Evolutionary conservation across 64 coral and sea anemone genomes (phyloP).

Genomic region (Stylophora pistillata): DNA sequence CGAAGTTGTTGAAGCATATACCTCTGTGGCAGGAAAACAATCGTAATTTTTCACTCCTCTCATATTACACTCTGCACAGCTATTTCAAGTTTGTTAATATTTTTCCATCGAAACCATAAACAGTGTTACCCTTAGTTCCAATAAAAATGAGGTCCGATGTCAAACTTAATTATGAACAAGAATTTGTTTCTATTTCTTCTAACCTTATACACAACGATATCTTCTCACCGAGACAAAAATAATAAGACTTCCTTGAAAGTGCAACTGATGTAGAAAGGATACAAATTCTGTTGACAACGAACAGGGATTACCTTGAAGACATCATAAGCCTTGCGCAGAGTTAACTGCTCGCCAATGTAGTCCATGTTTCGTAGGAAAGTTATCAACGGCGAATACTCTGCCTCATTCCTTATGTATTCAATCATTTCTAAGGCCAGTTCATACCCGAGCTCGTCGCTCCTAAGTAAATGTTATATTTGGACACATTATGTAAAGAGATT

Average conservation of each 20-base stretch:
- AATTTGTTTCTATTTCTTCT: too few relatives aligned
- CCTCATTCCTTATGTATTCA: slow-evolving; percentile 53
- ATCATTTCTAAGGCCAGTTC: slow-evolving; percentile 59
- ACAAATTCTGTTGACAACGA: neutral
- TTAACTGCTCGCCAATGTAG: slow-evolving; percentile 59
- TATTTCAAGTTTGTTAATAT: too few relatives aligned
- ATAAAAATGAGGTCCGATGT: neutral
- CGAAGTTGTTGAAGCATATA: slow-evolving; percentile 50
- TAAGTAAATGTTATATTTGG: neutral
- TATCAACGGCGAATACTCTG: slow-evolving; percentile 47
- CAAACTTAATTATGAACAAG: too few relatives aligned
- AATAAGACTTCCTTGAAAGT: neutral
- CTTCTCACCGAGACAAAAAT: too few relatives aligned
- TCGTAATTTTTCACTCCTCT: neutral
- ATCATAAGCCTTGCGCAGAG: slow-evolving; percentile 1
- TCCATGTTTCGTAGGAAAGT: slow-evolving; percentile 51
- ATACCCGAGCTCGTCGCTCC: slow-evolving; percentile 64
- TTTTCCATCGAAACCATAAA: too few relatives aligned
- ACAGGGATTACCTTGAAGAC: slow-evolving; percentile 41
- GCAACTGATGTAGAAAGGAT: neutral
- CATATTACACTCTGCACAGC: too few relatives aligned
- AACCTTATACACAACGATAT: too few relatives aligned
- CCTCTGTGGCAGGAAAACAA: slow-evolving; percentile 10
- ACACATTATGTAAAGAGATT: too few relatives aligned
- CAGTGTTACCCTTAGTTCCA: neutral